Conservation (phyloP, 2,888 invertebrate genomes). For the Automeris io region DNA sequence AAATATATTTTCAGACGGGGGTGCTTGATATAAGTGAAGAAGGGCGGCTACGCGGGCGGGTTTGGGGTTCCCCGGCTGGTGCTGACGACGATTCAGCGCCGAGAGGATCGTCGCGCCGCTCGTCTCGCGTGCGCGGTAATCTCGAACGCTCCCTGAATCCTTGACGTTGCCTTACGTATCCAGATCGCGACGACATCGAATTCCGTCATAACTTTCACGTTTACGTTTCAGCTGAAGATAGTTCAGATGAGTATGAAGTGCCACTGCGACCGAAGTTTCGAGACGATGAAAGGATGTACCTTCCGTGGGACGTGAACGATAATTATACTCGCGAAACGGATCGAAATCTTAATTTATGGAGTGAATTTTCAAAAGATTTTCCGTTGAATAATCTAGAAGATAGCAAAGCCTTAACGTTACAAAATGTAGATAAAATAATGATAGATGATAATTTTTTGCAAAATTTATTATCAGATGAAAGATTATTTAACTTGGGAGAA, state of each 20-base stretch:
- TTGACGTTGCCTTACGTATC: slow-evolving; percentile 36
- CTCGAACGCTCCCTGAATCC: slow-evolving; percentile 42
- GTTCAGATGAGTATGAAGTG: slow-evolving; percentile 68
- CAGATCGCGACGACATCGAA: slow-evolving; percentile 41
- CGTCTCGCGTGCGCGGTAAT: slow-evolving; percentile 64
- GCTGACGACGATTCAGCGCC: slow-evolving; percentile 65
- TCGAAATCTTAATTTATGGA: slow-evolving; percentile 10
- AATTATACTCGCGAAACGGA: slow-evolving; percentile 19
- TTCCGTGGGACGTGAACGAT: slow-evolving; percentile 41
- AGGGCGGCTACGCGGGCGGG: slow-evolving; percentile 55
- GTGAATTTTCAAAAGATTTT: slow-evolving; percentile 10
- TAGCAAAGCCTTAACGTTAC: slow-evolving; percentile 48
- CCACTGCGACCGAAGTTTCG: slow-evolving; percentile 41
- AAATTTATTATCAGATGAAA: slow-evolving; percentile 37
- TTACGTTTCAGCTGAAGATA: slow-evolving; percentile 72
- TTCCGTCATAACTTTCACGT: slow-evolving; percentile 62
- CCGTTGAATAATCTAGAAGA: slow-evolving; percentile 29
- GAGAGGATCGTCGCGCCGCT: slow-evolving; percentile 26
- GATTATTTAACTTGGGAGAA: slow-evolving; percentile 15
- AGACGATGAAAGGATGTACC: slow-evolving; percentile 68
- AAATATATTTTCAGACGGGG: slow-evolving; percentile 36
- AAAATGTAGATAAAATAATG: slow-evolving; percentile 42
- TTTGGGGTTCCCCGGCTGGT: slow-evolving; percentile 67
- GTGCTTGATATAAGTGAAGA: slow-evolving; percentile 40
- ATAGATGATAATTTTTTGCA: slow-evolving; percentile 50